Conservation (phyloP, 2,113 vertebrate genomes). For the Muntiacus reevesi region DNA sequence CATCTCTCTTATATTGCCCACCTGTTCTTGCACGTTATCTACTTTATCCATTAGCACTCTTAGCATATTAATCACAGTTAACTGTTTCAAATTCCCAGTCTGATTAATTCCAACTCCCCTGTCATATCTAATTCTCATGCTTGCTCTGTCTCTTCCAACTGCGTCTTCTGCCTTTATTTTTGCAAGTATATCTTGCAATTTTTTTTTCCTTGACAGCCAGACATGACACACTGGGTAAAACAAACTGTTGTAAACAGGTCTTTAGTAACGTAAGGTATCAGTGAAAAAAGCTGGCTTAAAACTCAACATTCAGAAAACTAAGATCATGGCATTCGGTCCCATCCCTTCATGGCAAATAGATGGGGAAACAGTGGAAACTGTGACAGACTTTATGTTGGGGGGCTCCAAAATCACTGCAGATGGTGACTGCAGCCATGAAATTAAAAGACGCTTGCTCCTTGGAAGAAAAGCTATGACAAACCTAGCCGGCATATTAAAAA, state of each 20-base stretch:
- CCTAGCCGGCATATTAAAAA: neutral
- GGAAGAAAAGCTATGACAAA: neutral
- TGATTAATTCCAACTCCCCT: neutral
- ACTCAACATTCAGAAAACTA: neutral
- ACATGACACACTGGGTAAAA: neutral
- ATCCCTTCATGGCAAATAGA: neutral
- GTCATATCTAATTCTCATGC: neutral
- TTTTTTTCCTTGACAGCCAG: neutral
- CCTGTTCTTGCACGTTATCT: neutral
- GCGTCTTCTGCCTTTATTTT: neutral
- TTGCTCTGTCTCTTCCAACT: neutral
- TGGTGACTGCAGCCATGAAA: neutral
- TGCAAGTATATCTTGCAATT: neutral
- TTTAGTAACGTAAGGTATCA: neutral
- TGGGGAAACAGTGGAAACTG: neutral
- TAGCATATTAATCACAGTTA: neutral
- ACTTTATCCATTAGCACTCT: neutral
- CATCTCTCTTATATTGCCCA: neutral
- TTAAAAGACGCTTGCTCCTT: neutral
- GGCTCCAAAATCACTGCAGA: neutral
- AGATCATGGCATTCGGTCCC: neutral
- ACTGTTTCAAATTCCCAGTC: neutral
- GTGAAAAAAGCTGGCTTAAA: neutral
- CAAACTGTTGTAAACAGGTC: neutral
- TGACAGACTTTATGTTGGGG: neutral